Conservation (phyloP, 2,113 vertebrate species). For the Zapornia atra region DNA sequence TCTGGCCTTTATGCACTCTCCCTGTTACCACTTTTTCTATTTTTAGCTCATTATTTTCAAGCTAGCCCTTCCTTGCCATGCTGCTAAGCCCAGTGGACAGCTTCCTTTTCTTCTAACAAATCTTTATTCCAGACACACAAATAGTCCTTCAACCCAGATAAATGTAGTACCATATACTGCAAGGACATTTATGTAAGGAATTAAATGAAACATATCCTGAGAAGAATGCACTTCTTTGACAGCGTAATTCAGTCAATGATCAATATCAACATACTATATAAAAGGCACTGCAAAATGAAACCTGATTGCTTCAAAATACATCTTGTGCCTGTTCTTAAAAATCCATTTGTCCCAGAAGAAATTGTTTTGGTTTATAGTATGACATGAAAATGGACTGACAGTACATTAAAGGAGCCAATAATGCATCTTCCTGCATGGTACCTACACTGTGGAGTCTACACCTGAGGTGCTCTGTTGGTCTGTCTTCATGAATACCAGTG, state of each 20-base stretch:
- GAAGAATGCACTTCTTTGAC: not conserved
- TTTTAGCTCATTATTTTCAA: not conserved
- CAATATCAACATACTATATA: not conserved
- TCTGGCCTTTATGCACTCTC: not conserved
- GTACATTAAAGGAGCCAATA: not conserved
- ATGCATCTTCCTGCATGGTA: not conserved
- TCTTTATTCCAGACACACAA: not conserved
- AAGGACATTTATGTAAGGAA: not conserved
- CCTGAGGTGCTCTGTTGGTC: not conserved
- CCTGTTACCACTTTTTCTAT: not conserved
- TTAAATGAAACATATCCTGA: not conserved
- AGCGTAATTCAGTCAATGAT: not conserved
- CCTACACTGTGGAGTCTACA: not conserved
- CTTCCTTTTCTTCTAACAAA: not conserved
- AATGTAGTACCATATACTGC: not conserved
- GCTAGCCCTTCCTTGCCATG: not conserved
- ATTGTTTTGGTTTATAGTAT: not conserved
- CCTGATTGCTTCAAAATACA: not conserved
- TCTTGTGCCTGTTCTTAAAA: not conserved
- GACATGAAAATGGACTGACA: not conserved
- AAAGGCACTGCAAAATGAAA: not conserved
- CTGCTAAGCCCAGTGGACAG: not conserved
- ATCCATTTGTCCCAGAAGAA: not conserved
- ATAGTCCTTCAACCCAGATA: not conserved
- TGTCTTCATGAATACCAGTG: not conserved